Base-by-base conservation (phyloP, 2,888 invertebrate species). In the Orchesella flavescens region DNA sequence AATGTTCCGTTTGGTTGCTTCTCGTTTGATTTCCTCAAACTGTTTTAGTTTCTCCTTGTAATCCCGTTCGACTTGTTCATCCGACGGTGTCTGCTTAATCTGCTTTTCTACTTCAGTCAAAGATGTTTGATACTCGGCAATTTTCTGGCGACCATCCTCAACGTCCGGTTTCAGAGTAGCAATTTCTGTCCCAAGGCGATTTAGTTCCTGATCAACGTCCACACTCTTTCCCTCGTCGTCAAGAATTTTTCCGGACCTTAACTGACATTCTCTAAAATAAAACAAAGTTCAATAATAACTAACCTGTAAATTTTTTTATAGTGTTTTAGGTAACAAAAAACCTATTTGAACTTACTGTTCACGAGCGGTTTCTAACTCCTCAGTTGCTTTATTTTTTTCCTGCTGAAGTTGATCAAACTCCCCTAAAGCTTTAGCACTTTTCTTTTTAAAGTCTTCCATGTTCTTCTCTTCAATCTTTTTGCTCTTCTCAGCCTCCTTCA, bases 401-500 rank as follows among this genome's bases (percentile, higher is more conserved):
- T 93, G 92, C 53, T 92, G 91, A 1, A 93, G 89, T 1, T 89
- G 89, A 43, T 93, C 91, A 34, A 93, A 91, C 83, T 93, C 92
- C 15, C 91, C 90, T n/a, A 90, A 90, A 75, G 95, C 90, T 0
- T 89, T 84, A 2, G 92, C 91, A 75, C 91, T 91, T 17, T 91
- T 89, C 15, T 91, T 90, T 86, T 92, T 90, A 61, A 95, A 90
- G 71, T 91, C 89, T 74, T 92, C 92, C 89, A 93, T 91, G 12
- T 94, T 93, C 53, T 92, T 92, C n/a, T 93, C 91, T 85, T 93
- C 93, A 88, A 93, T 94, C 78, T 93, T 91, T 89, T 95, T 95
- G 59, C 93, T 92, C 84, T 93, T 92, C 13, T 95, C 91, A 69
- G 91, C 93, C 75, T 94, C 93, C 86, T 93, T 92, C 15, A 93